Conservation (phyloP, 2,113 vertebrate species). For the Caretta caretta region DNA sequence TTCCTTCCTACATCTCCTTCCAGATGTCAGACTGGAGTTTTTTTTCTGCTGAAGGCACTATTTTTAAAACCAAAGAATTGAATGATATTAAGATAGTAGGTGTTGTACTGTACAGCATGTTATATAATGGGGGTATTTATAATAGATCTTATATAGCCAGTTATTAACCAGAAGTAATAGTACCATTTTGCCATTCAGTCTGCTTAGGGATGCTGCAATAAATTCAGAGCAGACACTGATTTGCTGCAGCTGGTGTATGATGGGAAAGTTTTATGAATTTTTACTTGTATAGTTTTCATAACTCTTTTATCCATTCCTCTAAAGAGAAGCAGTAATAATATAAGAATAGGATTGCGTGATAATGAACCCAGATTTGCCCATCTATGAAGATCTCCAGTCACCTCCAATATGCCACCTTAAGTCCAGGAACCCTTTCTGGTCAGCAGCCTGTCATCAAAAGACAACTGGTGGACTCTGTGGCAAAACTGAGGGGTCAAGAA, state of each 20-base stretch:
- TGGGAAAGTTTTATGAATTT: slow-evolving; percentile 41
- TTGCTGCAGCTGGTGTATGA: slow-evolving; percentile 47
- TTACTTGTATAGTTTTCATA: slow-evolving; percentile 60
- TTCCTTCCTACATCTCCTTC: slow-evolving; percentile 68
- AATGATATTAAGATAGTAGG: slow-evolving; percentile 51
- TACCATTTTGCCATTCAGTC: slow-evolving; percentile 46
- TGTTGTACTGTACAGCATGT: slow-evolving; percentile 36
- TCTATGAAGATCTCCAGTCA: neutral
- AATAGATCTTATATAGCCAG: slow-evolving; percentile 35
- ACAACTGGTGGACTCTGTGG: neutral
- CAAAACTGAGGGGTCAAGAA: neutral
- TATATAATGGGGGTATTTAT: slow-evolving; percentile 54
- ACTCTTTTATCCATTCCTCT: slow-evolving; percentile 29
- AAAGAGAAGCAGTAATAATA: neutral
- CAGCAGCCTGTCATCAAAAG: neutral
- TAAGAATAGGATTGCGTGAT: neutral
- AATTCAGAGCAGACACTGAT: slow-evolving; percentile 53
- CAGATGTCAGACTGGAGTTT: slow-evolving; percentile 55
- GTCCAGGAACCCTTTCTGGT: neutral
- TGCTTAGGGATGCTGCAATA: slow-evolving; percentile 54
- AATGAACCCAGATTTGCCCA: neutral
- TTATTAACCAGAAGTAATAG: slow-evolving; percentile 66
- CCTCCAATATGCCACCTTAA: neutral
- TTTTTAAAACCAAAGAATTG: slow-evolving; percentile 50
- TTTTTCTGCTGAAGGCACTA: slow-evolving; percentile 57